phyloP scores from a whole-genome alignment of 2,113 vertebrate species.

The Antennarius striatus region DNA sequence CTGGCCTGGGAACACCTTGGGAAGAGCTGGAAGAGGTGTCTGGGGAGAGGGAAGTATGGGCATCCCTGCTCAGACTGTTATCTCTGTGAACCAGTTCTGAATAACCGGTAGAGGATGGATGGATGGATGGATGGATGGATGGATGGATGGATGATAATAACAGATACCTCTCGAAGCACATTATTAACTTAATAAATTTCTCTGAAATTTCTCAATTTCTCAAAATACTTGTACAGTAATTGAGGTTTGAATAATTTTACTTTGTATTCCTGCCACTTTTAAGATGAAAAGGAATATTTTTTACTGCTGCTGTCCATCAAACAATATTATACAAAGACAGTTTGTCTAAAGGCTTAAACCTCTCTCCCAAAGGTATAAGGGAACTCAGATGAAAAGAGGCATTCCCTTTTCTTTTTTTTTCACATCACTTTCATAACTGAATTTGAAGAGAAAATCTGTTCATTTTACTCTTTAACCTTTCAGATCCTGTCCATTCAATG shows the following conservation, averaged over 20 bases:
- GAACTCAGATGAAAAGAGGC: background rate
- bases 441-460: constrained; percentile 25
- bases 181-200: too few relatives aligned
- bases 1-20: too few relatives aligned
- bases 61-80: too few relatives aligned
- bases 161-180: too few relatives aligned
- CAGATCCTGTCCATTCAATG: constrained; percentile 23
- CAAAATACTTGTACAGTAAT: background rate
- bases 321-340: background rate
- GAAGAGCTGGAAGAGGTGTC: too few relatives aligned
- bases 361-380: constrained; percentile 5
- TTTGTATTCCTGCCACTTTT: background rate
- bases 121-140: too few relatives aligned
- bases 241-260: background rate
- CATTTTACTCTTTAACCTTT: constrained; percentile 14
- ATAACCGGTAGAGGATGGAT: too few relatives aligned
- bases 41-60: too few relatives aligned
- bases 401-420: background rate
- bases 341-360: background rate
- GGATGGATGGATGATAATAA: background rate
- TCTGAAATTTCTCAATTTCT: too few relatives aligned
- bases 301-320: background rate
- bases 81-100: too few relatives aligned
- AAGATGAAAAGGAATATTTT: background rate
- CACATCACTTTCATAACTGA: background rate